Base-by-base conservation (phyloP, 2,888 invertebrate species). In the Barypeithes pellucidus region DNA sequence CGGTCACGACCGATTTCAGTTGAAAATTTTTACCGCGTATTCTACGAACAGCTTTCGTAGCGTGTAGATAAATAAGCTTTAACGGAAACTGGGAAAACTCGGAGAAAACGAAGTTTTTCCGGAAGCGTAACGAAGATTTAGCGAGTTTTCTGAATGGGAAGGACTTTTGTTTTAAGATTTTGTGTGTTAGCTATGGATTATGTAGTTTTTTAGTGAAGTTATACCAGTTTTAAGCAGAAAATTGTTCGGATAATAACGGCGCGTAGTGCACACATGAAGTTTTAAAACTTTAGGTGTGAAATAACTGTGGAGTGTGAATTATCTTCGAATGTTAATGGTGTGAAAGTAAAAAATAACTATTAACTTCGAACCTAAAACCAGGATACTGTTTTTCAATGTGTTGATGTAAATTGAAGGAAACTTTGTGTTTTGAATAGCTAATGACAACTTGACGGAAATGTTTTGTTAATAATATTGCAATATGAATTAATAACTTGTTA, bases 1-100 rank as follows among this genome's bases (percentile, higher is more conserved):
- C 72, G 62, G 72, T 67, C 67, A 72, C 43, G 18, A 72, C 67
- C 67, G 67, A 67, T 62, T 62, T 52, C 66, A 61, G 72, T 67
- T 72, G 43, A 62, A 61, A n/a, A 57, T n/a, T 62, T 54, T 67
- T 72, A 57, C 62, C 72, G 72, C 72, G 72, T 63, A 72, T 63
- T 72, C 67, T 61, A 67, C 72, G 67, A 67, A 36, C 62, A 67
- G 67, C 72, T 72, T 36, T 65, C 45, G 29, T 3, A 18, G 50
- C 18, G 67, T 67, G 29, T 47, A 67, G 72, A 72, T 43, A 62
- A 50, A 20, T 67, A 52, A 65, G 36, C 29, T 69, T 24, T 52
- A 29, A 43, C 45, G 67, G 29, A 67, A 29, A 12, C 36, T 33
- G 20, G n/a, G 47, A 41, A 47, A 65, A 59, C 12, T 62, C 65